Evolutionary conservation across 2,797 vertebrate species (phyloP).

Genomic region (Triplophysa yarkandensis): DNA sequence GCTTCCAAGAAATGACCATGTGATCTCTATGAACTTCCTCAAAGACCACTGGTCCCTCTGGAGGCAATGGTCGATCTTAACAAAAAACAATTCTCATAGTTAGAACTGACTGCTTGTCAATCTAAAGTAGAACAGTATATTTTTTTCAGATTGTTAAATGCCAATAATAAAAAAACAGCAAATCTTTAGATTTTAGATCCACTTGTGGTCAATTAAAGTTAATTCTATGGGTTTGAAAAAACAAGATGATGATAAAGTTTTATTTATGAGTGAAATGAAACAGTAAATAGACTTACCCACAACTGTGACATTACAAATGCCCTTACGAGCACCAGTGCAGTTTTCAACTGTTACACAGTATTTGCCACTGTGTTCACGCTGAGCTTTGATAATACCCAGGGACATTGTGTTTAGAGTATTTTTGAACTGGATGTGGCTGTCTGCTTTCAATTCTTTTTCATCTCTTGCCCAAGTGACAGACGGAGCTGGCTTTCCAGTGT

Average conservation of each 20-base stretch:
- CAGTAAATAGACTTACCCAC: slow-evolving; percentile 79
- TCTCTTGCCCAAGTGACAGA: slow-evolving; percentile 91
- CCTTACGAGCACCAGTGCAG: slow-evolving; percentile 92
- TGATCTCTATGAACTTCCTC: slow-evolving; percentile 93
- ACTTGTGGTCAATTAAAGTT: not conserved
- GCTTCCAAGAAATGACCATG: slow-evolving; percentile 97
- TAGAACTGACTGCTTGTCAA: not conserved
- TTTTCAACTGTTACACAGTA: slow-evolving; percentile 94
- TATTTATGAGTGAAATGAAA: not conserved
- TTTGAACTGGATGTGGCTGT: slow-evolving; percentile 85
- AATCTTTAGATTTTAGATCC: not conserved
- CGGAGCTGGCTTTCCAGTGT: slow-evolving; percentile 91
- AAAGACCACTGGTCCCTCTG: slow-evolving; percentile 93
- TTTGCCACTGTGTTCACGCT: slow-evolving; percentile 90
- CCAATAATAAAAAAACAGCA: too few species aligned
- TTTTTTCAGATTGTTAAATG: not conserved
- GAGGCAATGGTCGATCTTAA: slow-evolving; percentile 92
- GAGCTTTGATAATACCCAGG: slow-evolving; percentile 86
- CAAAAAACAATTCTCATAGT: not conserved
- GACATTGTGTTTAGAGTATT: slow-evolving; percentile 87
- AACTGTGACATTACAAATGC: slow-evolving; percentile 87
- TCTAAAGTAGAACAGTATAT: not conserved
- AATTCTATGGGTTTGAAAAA: not conserved
- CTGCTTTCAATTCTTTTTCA: slow-evolving; percentile 84
- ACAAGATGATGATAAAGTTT: not conserved